Evolutionary conservation across 2,797 vertebrate genomes (phyloP).

Genomic region (Chlorospingus semifuscus): DNA sequence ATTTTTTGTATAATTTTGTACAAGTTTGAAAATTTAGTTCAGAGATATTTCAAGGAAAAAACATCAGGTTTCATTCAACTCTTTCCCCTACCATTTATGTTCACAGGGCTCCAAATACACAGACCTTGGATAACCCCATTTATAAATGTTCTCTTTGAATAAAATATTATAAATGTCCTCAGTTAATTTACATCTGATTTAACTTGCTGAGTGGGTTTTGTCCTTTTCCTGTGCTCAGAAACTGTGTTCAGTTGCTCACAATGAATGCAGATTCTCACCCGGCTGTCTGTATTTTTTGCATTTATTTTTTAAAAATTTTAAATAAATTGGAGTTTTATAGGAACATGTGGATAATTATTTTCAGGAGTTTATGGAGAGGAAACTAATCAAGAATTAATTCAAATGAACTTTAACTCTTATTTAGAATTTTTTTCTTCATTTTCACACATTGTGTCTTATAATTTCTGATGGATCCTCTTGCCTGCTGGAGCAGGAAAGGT

Average conservation of each 20-base stretch:
- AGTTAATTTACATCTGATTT: neutral
- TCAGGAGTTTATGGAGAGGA: slow-evolving; percentile 18
- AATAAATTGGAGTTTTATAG: neutral
- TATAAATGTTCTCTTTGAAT: neutral
- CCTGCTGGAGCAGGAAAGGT: neutral
- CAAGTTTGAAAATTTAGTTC: neutral
- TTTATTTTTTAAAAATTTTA: neutral
- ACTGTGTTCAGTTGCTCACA: neutral
- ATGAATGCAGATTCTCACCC: neutral
- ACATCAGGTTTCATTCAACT: neutral
- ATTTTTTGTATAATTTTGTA: neutral
- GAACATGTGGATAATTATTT: neutral
- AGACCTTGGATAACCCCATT: neutral
- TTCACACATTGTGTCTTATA: neutral
- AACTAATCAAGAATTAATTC: slow-evolving; percentile 26
- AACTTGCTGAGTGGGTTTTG: neutral
- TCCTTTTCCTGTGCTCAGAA: neutral
- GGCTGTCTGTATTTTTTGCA: neutral
- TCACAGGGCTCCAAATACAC: neutral
- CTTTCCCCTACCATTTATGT: neutral
- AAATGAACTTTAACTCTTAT: neutral
- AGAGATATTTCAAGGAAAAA: neutral
- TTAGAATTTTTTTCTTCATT: neutral
- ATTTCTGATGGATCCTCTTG: neutral
- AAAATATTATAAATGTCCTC: neutral